Evolutionary conservation across 2,888 invertebrate species (phyloP), one percentile per base, ranked within the genome.

Genomic region (Drosophila monieri): DNA sequence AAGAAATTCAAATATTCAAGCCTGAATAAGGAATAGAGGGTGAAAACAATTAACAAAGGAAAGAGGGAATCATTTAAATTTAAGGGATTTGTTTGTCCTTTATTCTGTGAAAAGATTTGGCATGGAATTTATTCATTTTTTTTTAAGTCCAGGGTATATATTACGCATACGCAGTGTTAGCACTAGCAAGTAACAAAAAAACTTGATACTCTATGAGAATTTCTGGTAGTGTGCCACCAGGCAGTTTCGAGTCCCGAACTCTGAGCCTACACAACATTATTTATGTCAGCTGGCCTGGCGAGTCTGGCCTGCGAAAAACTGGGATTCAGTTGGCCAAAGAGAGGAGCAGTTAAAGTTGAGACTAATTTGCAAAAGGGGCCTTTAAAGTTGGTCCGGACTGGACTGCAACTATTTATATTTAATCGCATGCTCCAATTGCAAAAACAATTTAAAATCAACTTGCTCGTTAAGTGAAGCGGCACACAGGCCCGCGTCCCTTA

Each of bases 401-500:
- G 60, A 77, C 76, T 73, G 87, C 78, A 80, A 85, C 85, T 81
- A 84, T 81, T 81, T 81, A 81, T 74, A 78, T 83, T 83, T 79
- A 83, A 88, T 85, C 81, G 80, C 86, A 88, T 83, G 84, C 84
- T 88, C 84, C 84, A 88, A 88, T 84, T 84, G 88, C 84, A 88
- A 74, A 88, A 88, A 84, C 84, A 88, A 84, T 84, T 84, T 84
- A 84, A 84, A 85, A 85, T 85, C 84, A 84, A 83, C 84, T 87
- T 71, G 87, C 78, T 83, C 76, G 88, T 84, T 84, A 83, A 88
- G 88, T 85, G 84, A 85, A 79, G 86, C 80, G 76, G 74, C 74
- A 76, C 53, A 64, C 64, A 66, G 51, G 66, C 44, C 23, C 27
- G 6, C 32, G 15, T n/a, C 4, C 15, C 25, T 25, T 6, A 14